phyloP scores from a whole-genome alignment of 1,140 invertebrate species.

The Chironomus striatipennis region DNA sequence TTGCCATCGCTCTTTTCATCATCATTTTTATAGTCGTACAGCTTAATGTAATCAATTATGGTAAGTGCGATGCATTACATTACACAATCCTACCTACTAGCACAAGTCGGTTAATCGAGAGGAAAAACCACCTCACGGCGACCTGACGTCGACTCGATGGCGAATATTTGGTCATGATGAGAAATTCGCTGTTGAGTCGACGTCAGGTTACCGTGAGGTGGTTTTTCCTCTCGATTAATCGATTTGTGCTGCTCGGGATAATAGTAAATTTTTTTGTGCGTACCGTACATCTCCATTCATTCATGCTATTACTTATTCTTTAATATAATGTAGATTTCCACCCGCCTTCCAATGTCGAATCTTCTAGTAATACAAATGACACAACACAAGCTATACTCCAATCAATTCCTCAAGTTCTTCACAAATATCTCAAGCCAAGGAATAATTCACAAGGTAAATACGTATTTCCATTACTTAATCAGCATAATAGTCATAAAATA shows the following conservation, averaged over 20 bases:
- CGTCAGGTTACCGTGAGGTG: too few species aligned
- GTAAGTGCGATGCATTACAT: constrained; percentile 29
- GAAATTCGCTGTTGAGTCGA: too few species aligned
- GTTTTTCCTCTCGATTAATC: too few species aligned
- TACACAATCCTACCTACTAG: constrained; percentile 20
- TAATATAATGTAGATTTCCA: constrained; percentile 32
- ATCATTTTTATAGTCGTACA: constrained; percentile 61
- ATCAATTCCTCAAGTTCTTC: constrained; percentile 50
- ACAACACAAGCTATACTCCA: constrained; percentile 49
- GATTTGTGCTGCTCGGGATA: too few species aligned
- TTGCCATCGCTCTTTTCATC: constrained; percentile 51
- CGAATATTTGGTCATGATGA: too few species aligned
- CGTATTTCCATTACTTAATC: constrained; percentile 28
- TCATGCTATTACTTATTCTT: background rate
- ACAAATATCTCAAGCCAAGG: constrained; percentile 50
- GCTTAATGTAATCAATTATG: constrained; percentile 54
- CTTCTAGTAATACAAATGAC: constrained; percentile 41
- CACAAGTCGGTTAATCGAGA: too few species aligned
- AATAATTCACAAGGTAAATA: constrained; percentile 25
- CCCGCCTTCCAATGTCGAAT: constrained; percentile 33
- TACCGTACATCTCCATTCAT: constrained; percentile 26
- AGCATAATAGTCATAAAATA: constrained; percentile 26
- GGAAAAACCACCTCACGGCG: too few species aligned
- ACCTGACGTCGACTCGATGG: too few species aligned
- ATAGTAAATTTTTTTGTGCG: constrained; percentile 35